Conservation (phyloP, 2,888 invertebrate genomes). For the Agrochola macilenta region DNA sequence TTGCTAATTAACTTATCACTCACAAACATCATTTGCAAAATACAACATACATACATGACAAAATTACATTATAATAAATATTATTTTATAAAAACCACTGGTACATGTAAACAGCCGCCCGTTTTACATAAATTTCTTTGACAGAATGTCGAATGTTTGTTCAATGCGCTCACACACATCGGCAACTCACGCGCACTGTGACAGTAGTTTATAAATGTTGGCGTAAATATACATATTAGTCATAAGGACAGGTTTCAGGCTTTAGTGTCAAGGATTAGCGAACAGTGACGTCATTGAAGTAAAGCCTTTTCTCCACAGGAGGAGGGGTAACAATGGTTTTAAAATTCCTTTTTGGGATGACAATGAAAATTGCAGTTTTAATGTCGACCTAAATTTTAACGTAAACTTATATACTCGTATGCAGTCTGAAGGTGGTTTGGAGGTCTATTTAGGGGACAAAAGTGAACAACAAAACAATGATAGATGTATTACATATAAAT, state of each 20-base stretch:
- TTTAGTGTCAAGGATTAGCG: slow-evolving; percentile 65
- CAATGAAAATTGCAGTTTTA: neutral
- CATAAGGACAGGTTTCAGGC: slow-evolving; percentile 61
- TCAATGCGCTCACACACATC: slow-evolving; percentile 52
- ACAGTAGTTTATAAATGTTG: slow-evolving; percentile 36
- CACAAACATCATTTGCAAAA: neutral
- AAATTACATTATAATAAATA: slow-evolving; percentile 5
- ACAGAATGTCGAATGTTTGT: slow-evolving; percentile 60
- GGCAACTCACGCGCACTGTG: slow-evolving; percentile 22
- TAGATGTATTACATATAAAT: slow-evolving; percentile 10
- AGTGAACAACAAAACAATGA: neutral
- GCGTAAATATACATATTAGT: slow-evolving; percentile 60
- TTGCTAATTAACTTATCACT: slow-evolving; percentile 12
- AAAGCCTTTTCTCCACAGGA: slow-evolving; percentile 31
- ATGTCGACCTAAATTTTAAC: neutral
- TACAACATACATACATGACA: neutral
- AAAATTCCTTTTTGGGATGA: slow-evolving; percentile 9
- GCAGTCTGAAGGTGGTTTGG: slow-evolving; percentile 28
- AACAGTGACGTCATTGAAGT: slow-evolving; percentile 45
- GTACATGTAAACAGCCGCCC: slow-evolving; percentile 13
- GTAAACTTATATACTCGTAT: too few species aligned
- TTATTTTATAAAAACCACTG: slow-evolving; percentile 23
- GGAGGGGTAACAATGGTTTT: neutral
- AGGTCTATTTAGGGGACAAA: slow-evolving; percentile 21
- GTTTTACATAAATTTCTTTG: slow-evolving; percentile 62